Conservation (phyloP, 2,888 invertebrate species). For the Drosophila rubida region DNA sequence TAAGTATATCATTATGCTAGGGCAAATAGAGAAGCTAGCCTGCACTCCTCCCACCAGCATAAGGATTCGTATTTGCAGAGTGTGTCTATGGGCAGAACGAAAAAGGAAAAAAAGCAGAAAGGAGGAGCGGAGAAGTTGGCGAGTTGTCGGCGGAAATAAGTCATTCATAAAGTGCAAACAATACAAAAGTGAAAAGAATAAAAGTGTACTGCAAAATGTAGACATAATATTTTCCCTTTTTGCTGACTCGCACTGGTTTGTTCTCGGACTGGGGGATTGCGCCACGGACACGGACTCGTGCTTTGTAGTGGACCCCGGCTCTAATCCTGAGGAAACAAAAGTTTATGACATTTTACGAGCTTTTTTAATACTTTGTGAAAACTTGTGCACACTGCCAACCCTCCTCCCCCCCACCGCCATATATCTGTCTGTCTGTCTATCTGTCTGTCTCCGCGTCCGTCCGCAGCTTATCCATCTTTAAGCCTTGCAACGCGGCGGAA, state of each 20-base stretch:
- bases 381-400: slow-evolving; percentile 63
- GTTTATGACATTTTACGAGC: slow-evolving; percentile 75
- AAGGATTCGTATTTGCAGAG: slow-evolving; percentile 1
- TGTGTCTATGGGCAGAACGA: background rate
- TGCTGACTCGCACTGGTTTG: slow-evolving; percentile 32
- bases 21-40: slow-evolving; percentile 3
- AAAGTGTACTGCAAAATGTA: slow-evolving; percentile 46
- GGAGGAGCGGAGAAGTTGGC: background rate
- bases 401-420: slow-evolving; percentile 9
- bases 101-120: too few species aligned
- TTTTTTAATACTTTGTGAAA: slow-evolving; percentile 79
- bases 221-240: slow-evolving; percentile 51
- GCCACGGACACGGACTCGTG: too few species aligned
- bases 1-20: slow-evolving; percentile 13
- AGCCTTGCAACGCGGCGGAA: slow-evolving; percentile 53
- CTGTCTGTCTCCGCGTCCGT: slow-evolving; percentile 10
- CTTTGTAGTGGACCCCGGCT: slow-evolving; percentile 52
- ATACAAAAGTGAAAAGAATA: slow-evolving; percentile 44
- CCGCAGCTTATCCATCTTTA: slow-evolving; percentile 66
- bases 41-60: background rate
- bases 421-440: background rate
- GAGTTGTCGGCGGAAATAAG: slow-evolving; percentile 34
- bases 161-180: slow-evolving; percentile 40
- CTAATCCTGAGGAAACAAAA: slow-evolving; percentile 72
- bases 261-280: background rate